These are phyloP conservation scores for Formica exsecta DNA, from an alignment of 1,140 invertebrate genomes.

Conservation along the genomic window DNA sequence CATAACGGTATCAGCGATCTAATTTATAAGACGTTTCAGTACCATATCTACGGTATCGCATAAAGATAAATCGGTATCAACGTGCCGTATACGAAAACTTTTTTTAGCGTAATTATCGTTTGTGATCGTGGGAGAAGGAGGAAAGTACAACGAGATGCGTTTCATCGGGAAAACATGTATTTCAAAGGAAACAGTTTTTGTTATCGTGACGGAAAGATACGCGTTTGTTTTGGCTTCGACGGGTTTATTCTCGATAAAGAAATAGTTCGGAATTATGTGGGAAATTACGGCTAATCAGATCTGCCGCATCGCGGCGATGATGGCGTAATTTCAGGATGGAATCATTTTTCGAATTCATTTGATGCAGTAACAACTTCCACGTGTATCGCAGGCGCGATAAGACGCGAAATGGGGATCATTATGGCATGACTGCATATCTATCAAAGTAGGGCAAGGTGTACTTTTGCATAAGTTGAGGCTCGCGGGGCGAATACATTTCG, in stretches of 20 bases:
- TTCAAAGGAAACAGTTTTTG: neutral
- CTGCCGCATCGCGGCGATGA: neutral
- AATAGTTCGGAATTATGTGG: neutral
- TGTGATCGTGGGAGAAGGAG: too few species aligned
- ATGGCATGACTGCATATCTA: constrained; percentile 35
- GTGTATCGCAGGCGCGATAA: constrained; percentile 39
- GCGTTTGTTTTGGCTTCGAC: neutral
- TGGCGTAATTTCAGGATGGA: constrained; percentile 34
- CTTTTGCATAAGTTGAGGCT: constrained; percentile 45
- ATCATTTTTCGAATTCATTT: constrained; percentile 20
- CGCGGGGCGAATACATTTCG: constrained; percentile 43
- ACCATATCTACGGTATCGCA: neutral
- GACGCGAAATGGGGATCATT: constrained; percentile 56
- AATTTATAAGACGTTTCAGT: constrained; percentile 49
- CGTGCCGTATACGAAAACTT: neutral
- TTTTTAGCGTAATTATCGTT: constrained; percentile 7
- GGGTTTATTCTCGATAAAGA: neutral
- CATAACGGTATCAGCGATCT: constrained; percentile 41
- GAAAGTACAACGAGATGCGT: neutral
- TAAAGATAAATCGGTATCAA: constrained; percentile 41
- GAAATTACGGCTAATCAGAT: neutral
- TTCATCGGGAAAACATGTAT: neutral
- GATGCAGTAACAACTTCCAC: neutral
- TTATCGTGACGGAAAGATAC: neutral
- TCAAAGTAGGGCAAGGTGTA: constrained; percentile 56